phyloP scores from a whole-genome alignment of 1,140 invertebrate genomes.

The Drosophila orena region DNA sequence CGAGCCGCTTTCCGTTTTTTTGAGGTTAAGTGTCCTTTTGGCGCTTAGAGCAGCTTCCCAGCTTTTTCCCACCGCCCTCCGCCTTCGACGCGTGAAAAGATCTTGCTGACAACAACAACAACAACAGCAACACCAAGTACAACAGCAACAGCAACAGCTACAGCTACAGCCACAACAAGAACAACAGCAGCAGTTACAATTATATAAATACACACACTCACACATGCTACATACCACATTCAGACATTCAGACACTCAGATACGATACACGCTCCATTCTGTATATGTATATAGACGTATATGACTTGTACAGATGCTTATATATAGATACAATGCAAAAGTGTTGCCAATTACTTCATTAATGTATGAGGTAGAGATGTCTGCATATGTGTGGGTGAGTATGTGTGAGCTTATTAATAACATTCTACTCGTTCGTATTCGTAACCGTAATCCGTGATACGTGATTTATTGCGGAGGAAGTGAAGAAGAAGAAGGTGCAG shows the following conservation, averaged over 20 bases:
- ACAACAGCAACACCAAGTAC: conserved; percentile 21
- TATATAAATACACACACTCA: conserved; percentile 11
- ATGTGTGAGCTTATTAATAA: conserved; percentile 83
- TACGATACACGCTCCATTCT: conserved; percentile 61
- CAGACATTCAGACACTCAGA: conserved; percentile 33
- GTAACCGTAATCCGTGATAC: conserved; percentile 40
- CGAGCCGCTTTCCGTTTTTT: conserved; percentile 64
- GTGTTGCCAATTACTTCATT: conserved; percentile 84
- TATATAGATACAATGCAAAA: conserved; percentile 69
- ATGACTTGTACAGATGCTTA: conserved; percentile 65
- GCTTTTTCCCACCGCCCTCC: conserved; percentile 1
- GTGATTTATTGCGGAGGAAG: conserved; percentile 39
- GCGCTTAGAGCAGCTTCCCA: conserved; percentile 39
- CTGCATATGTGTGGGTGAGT: conserved; percentile 83
- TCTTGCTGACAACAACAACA: conserved; percentile 66
- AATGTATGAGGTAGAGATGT: conserved; percentile 83
- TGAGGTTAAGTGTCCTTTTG: conserved; percentile 83
- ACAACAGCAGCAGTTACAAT: conserved; percentile 3
- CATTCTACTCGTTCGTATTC: conserved; percentile 31
- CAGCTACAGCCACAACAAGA: conserved; percentile 6
- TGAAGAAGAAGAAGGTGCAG: conserved; percentile 57
- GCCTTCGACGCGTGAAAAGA: conserved; percentile 68
- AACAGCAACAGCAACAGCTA: conserved; percentile 34
- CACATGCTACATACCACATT: conserved; percentile 11
- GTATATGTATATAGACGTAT: conserved; percentile 71